Evolutionary conservation across 1,140 invertebrate species (phyloP).

Genomic region (Aphis gossypii): DNA sequence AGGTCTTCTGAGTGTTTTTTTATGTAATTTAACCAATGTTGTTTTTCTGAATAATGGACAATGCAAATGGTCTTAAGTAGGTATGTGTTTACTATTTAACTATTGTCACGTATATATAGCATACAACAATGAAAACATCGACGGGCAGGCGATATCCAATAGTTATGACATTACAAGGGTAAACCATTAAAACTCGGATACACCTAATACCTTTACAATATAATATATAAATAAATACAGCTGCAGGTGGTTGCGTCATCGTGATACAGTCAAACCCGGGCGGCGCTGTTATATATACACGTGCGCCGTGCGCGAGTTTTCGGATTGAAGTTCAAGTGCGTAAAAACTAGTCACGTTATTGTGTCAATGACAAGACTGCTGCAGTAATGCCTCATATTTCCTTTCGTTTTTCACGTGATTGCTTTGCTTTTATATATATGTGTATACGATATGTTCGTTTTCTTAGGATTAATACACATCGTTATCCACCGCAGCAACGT

Average conservation of each 20-base stretch:
- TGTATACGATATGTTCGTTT: neutral
- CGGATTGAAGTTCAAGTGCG: constrained; percentile 54
- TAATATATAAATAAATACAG: neutral
- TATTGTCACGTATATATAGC: neutral
- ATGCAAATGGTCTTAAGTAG: neutral
- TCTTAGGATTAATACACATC: neutral
- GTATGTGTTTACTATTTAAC: neutral
- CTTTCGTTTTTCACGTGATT: constrained; percentile 56
- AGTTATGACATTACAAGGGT: constrained; percentile 3
- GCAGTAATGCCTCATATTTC: constrained; percentile 37
- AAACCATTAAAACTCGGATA: neutral
- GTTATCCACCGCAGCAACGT: neutral
- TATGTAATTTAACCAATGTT: neutral
- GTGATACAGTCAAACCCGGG: neutral
- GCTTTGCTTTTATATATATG: neutral
- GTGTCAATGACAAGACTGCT: constrained; percentile 49
- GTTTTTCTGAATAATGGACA: neutral
- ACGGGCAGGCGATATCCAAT: neutral
- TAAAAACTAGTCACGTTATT: constrained; percentile 56
- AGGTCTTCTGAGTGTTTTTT: neutral
- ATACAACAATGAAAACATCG: neutral
- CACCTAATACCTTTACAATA: neutral
- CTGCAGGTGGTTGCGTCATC: constrained; percentile 15
- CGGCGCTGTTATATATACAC: neutral
- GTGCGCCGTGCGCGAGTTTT: neutral